A percentile compares a stretch with the other conserved stretches of the same genome.
Evolutionary conservation across 1,140 invertebrate species (phyloP).

Genomic region (Meteorus sp.): DNA sequence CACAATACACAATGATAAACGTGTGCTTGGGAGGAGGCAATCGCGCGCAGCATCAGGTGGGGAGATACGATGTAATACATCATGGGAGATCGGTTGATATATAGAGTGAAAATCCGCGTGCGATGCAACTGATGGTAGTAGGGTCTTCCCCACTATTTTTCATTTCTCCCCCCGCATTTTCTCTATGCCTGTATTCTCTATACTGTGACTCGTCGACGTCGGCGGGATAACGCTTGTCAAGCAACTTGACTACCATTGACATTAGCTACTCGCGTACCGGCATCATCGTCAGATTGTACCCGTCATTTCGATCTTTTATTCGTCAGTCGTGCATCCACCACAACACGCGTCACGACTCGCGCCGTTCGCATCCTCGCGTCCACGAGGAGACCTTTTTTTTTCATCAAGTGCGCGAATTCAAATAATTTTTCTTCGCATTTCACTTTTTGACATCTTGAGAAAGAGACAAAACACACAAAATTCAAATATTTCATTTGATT

Average conservation of each 20-base stretch:
- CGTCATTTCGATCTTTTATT: slow-evolving; percentile 1
- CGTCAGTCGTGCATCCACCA: slow-evolving; percentile 10
- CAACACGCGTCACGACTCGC: slow-evolving; percentile 10
- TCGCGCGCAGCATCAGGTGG: neutral
- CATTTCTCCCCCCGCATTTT: neutral
- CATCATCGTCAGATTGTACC: neutral
- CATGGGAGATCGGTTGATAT: neutral
- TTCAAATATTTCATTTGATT: no score
- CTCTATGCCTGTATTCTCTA: no score
- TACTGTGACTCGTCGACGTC: no score
- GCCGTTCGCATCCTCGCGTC: neutral
- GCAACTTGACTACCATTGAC: neutral
- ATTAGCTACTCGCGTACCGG: neutral
- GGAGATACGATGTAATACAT: neutral
- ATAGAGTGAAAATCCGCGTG: no score
- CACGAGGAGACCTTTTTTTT: neutral
- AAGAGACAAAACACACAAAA: no score
- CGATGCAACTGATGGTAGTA: no score
- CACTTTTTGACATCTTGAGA: no score
- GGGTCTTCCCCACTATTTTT: slow-evolving; percentile 11
- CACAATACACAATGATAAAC: no score
- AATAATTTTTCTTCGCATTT: no score
- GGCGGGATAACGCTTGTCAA: neutral
- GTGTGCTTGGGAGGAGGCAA: no score
- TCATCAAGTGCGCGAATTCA: neutral